These are phyloP conservation scores for Aurelia aurita complex sp. Pacific DNA, from an alignment of 30 jellyfish, hydroid and myxozoan species.

Conservation along the genomic window DNA sequence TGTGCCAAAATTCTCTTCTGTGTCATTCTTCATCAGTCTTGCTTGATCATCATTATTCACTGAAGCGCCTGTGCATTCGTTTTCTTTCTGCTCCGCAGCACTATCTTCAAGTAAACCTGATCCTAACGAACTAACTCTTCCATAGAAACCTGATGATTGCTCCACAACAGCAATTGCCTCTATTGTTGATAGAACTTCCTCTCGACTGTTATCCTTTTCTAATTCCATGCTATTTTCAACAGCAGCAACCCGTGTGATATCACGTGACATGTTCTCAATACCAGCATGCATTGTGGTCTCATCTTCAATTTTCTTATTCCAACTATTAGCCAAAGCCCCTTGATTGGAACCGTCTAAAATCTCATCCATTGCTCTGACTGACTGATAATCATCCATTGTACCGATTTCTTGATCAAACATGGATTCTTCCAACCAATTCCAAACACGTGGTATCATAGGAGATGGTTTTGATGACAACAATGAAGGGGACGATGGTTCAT, in stretches of 20 bases:
- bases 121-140: not conserved
- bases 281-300: not conserved
- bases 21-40: not conserved
- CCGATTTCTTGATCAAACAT: constrained; percentile 13
- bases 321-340: too few relatives aligned
- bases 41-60: not conserved
- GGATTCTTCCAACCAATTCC: constrained; percentile 67
- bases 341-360: not conserved
- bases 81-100: constrained; percentile 2
- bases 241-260: not conserved
- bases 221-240: not conserved
- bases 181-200: not conserved
- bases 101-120: not conserved
- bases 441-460: constrained; percentile 62
- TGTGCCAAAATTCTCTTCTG: too few relatives aligned
- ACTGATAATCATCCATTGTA: not conserved
- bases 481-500: constrained; percentile 37
- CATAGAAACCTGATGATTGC: not conserved
- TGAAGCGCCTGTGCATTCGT: not conserved
- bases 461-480: constrained; percentile 40
- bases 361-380: not conserved
- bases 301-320: not conserved
- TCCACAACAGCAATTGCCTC: not conserved
- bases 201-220: not conserved
- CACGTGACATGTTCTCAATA: not conserved